A percentile compares a stretch with the other conserved stretches of the same genome.
Evolutionary conservation across 2,113 vertebrate species (phyloP).

Genomic region (Heloderma charlesbogerti): DNA sequence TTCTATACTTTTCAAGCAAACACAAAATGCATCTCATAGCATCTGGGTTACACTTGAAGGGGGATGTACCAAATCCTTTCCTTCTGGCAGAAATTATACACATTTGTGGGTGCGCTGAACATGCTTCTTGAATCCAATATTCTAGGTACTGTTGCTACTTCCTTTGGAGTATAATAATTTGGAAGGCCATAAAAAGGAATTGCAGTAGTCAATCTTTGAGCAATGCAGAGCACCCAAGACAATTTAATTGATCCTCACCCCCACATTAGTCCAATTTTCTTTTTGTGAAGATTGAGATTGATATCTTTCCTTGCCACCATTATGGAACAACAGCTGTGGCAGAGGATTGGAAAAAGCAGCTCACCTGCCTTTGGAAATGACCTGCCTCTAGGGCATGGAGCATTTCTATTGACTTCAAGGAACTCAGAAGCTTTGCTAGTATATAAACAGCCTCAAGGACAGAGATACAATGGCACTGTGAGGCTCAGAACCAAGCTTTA

Average conservation of each 20-base stretch:
- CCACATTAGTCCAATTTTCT: not conserved
- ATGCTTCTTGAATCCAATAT: not conserved
- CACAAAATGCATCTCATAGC: not conserved
- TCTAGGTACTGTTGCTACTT: not conserved
- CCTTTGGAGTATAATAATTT: not conserved
- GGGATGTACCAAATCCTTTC: not conserved
- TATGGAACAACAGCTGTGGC: not conserved
- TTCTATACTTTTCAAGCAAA: no score
- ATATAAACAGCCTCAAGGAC: not conserved
- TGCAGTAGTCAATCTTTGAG: not conserved
- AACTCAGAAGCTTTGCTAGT: not conserved
- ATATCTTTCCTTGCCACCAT: not conserved
- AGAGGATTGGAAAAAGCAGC: not conserved
- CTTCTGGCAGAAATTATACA: not conserved
- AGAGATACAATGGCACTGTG: no score
- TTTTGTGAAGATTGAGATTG: not conserved
- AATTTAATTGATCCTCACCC: not conserved
- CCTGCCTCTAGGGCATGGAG: not conserved
- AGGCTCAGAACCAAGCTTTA: no score
- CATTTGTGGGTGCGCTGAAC: not conserved
- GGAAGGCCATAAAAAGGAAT: conserved; percentile 9
- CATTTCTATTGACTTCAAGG: not conserved
- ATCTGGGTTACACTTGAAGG: not conserved
- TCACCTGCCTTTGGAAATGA: not conserved
- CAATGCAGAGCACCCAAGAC: not conserved